Evolutionary conservation across 2,113 vertebrate genomes (phyloP).

Genomic region (Rhinolophus sinicus): DNA sequence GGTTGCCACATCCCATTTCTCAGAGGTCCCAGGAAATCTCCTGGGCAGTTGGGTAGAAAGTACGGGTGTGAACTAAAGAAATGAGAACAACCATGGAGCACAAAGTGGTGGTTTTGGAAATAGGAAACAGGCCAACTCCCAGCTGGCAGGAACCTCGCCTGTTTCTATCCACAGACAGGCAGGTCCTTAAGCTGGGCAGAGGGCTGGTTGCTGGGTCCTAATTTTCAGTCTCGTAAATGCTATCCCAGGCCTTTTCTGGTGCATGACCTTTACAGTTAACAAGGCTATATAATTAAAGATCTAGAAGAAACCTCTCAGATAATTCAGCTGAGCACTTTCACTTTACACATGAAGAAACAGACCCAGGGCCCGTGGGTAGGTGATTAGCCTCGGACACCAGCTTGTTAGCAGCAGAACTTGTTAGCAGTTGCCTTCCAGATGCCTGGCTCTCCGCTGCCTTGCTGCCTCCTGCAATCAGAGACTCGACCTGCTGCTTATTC

Average conservation of each 20-base stretch:
- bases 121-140: background rate
- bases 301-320: background rate
- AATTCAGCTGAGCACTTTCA: background rate
- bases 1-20: background rate
- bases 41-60: background rate
- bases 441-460: accelerated
- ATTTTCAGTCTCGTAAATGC: no score
- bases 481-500: no score
- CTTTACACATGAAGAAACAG: no score
- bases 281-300: background rate
- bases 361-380: no score
- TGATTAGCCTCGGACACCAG: accelerated
- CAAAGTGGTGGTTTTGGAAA: background rate
- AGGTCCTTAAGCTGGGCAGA: no score
- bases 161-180: background rate
- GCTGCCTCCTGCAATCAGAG: background rate
- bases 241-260: background rate
- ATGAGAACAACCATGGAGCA: background rate
- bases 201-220: no score
- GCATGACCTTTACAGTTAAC: background rate
- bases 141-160: background rate
- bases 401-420: background rate
- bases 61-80: background rate
- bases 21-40: background rate
- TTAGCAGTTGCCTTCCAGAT: background rate